These are phyloP conservation scores for Zaprionus kolodkinae DNA, from an alignment of 1,140 invertebrate genomes.

Conservation along the genomic window DNA sequence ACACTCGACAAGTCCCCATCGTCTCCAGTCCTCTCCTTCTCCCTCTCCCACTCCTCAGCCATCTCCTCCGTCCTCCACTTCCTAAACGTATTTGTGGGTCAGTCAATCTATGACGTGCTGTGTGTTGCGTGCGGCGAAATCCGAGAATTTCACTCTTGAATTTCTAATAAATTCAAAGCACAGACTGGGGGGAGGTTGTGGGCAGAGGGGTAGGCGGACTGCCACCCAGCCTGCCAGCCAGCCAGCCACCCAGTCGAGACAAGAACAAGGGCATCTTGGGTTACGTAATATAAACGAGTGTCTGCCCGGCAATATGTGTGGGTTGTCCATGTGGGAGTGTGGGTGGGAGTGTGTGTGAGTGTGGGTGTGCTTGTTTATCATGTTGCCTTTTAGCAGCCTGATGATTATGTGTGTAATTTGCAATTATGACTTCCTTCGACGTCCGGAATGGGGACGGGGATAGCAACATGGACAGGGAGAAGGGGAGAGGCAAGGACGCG, in stretches of 20 bases:
- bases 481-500: neutral
- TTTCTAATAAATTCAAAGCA: constrained; percentile 77
- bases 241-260: neutral
- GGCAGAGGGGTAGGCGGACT: neutral
- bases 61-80: neutral
- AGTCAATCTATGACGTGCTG: constrained; percentile 61
- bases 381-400: constrained; percentile 7
- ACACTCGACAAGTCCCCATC: neutral
- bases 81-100: constrained; percentile 69
- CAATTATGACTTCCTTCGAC: constrained; percentile 71
- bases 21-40: no score
- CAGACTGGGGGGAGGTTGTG: neutral
- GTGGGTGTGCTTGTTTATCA: constrained; percentile 24
- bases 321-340: constrained; percentile 18
- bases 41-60: no score
- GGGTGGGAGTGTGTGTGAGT: constrained; percentile 7
- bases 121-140: constrained; percentile 55
- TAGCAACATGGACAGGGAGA: neutral
- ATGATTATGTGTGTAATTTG: constrained; percentile 74
- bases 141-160: constrained; percentile 75
- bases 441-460: neutral
- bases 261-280: constrained; percentile 12
- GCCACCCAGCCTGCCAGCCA: neutral
- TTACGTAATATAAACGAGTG: constrained; percentile 23
- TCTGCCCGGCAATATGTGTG: constrained; percentile 19